These are phyloP conservation scores for Acestrorhynchus altus DNA, from an alignment of 2,797 vertebrate species.

Conservation along the genomic window DNA sequence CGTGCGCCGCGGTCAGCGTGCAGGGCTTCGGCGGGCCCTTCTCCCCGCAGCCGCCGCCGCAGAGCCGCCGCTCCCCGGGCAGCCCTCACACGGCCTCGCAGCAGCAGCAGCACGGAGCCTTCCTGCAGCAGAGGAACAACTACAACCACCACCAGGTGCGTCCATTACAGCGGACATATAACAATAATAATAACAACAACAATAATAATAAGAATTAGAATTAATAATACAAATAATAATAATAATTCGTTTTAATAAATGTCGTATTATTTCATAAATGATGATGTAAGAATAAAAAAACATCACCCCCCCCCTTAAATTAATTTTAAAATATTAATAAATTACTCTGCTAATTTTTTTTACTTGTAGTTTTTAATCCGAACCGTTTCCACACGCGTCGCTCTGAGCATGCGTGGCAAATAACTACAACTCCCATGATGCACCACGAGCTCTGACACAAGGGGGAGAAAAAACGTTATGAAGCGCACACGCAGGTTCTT, in stretches of 20 bases:
- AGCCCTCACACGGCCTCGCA: constrained; percentile 90
- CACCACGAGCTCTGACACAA: neutral
- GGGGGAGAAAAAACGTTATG: neutral
- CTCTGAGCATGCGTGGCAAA: neutral
- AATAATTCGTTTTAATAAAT: no score
- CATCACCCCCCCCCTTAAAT: no score
- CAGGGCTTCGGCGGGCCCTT: constrained; percentile 87
- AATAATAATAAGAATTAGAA: no score
- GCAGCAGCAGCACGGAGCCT: constrained; percentile 87
- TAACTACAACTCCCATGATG: constrained; percentile 9
- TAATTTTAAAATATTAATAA: no score
- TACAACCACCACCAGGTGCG: constrained; percentile 96
- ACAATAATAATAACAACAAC: no score
- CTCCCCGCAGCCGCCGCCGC: constrained; percentile 84
- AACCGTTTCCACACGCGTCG: neutral
- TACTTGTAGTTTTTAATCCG: neutral
- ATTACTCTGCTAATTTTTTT: neutral
- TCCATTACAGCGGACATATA: no score
- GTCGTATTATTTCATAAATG: no score
- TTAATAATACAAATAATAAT: no score
- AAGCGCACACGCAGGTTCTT: neutral
- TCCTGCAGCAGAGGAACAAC: constrained; percentile 93
- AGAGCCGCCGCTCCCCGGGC: constrained; percentile 89
- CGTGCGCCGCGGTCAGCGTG: constrained; percentile 86
- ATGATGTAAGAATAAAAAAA: no score